Base-by-base conservation (phyloP, 2,113 vertebrate species). In the Nannobrachium achirus region DNA sequence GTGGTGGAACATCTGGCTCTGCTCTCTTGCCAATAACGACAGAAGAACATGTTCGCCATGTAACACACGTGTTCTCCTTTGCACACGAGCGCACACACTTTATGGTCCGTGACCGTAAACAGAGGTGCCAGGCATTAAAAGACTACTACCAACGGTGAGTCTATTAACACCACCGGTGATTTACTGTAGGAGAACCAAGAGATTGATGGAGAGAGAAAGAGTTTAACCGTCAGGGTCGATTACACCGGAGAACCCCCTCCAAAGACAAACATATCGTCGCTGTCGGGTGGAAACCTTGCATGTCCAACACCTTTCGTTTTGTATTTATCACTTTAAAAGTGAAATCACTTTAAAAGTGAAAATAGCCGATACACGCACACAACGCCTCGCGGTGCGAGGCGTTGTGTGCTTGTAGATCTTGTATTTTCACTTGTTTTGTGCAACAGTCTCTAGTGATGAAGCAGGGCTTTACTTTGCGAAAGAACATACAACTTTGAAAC, bases 1-100 rank as follows among this genome's bases (percentile, higher is more conserved):
- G 51, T 18, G 15, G 51, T 18, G 56, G 19, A 83, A 87, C 86
- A 86, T 88, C 82, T 87, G 84, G 66, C 45, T 79, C 58, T 63
- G 39, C 56, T 77, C 79, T 6, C 10, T 62, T 44, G 59, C 61
- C 57, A 71, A 68, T 83, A 75, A 82, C 76, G 57, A 89, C 63
- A 75, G 56, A 69, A 73, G 66, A 63, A 60, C 18, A 40, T 59
- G 56, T 18, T 19, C 56, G 52, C 73, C 63, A 83, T 76, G 53
- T 74, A 66, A 63, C 69, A 46, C 49, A 3, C 39, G 2, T 11
- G 25, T 33, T 33, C 25, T 6, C 6, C 4, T 40, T 18, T n/a
- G 10, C 56, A 42, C 40, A 25, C 52, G 13, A 9, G 39, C 62
- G 38, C 63, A 49, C 53, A 46, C 33, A 25, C 18, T 87, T 86